Percentiles rank a stretch among this genome's conserved stretches.
phyloP scores from a whole-genome alignment of 2,797 vertebrate genomes.

The Sorex maritimensis region DNA sequence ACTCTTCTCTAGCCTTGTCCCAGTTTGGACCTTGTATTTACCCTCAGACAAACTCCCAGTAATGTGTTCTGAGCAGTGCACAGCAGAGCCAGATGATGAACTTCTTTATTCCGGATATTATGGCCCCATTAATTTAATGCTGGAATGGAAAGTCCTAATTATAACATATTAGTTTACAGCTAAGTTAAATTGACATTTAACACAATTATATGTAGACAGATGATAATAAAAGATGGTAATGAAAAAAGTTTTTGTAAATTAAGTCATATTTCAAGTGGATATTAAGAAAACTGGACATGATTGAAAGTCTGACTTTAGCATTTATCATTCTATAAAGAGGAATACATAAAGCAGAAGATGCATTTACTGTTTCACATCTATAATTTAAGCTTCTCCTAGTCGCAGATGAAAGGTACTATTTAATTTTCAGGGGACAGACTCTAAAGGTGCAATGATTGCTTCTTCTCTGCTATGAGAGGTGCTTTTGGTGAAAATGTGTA shows the following conservation, averaged over 20 bases:
- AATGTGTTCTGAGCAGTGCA: not conserved
- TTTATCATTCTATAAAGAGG: not conserved
- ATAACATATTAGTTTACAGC: not conserved
- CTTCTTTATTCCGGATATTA: not conserved
- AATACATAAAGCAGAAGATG: not conserved
- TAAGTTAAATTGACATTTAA: not conserved
- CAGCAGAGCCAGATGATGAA: not conserved
- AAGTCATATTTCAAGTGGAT: constrained; percentile 36
- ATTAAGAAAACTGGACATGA: constrained; percentile 31
- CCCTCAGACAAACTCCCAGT: not conserved
- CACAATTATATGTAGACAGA: not conserved
- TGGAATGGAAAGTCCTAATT: not conserved
- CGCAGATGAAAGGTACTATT: constrained; percentile 40
- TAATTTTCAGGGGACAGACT: constrained; percentile 29
- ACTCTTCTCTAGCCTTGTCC: not conserved
- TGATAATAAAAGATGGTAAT: constrained; percentile 9
- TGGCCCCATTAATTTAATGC: not conserved
- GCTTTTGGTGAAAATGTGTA: constrained; percentile 54
- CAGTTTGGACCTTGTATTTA: not conserved
- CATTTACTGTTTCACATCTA: not conserved
- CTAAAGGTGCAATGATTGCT: not conserved
- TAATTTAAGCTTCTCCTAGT: constrained; percentile 40
- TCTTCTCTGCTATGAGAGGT: not conserved
- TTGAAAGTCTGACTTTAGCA: constrained; percentile 14
- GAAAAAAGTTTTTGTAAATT: constrained; percentile 11